Conservation (phyloP, 2,888 invertebrate species). For the Pterostichus madidus region DNA sequence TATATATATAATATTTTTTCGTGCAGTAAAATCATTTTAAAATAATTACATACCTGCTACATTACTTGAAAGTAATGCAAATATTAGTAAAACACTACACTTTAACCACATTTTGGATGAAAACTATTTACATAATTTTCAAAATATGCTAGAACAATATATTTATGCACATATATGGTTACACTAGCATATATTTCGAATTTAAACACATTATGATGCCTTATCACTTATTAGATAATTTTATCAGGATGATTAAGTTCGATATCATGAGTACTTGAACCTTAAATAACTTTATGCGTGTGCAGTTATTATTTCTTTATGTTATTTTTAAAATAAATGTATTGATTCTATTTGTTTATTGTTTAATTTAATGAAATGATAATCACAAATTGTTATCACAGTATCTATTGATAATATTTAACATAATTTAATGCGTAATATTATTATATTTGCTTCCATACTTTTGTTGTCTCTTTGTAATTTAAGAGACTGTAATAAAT, state of each 20-base stretch:
- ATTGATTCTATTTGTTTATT: too few relatives aligned
- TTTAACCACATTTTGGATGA: not conserved
- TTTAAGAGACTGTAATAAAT: too few relatives aligned
- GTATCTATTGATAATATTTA: too few relatives aligned
- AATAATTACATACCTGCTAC: slow-evolving; percentile 3
- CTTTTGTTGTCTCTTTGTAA: too few relatives aligned
- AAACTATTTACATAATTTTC: slow-evolving; percentile 35
- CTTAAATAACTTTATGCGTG: slow-evolving; percentile 12
- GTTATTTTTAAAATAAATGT: not conserved
- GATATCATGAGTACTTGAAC: not conserved
- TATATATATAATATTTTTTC: too few relatives aligned
- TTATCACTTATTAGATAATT: slow-evolving; percentile 20
- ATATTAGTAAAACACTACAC: not conserved
- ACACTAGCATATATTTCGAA: too few relatives aligned
- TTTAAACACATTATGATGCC: not conserved
- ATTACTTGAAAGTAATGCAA: slow-evolving; percentile 14
- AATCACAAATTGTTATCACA: too few relatives aligned
- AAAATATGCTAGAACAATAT: not conserved
- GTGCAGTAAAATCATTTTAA: not conserved
- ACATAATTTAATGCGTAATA: too few relatives aligned
- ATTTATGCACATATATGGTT: not conserved
- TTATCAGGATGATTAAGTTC: too few relatives aligned
- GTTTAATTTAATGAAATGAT: too few relatives aligned
- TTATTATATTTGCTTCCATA: too few relatives aligned
- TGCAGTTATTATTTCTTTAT: not conserved